Evolutionary conservation across 2,888 invertebrate genomes (phyloP).

Genomic region (Monoplex corrugatus): DNA sequence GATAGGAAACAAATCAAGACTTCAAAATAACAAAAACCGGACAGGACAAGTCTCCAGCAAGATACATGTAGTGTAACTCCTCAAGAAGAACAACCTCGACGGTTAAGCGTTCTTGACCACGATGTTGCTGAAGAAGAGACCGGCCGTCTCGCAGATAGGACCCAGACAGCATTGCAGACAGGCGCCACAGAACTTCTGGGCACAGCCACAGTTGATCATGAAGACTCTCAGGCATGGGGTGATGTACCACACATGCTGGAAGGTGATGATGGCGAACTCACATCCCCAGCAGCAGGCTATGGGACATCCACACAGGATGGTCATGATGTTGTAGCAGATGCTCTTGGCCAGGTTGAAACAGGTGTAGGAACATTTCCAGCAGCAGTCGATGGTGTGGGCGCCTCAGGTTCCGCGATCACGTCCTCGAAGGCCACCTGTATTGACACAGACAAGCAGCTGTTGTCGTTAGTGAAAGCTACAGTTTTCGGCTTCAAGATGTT

Average conservation of each 20-base stretch:
- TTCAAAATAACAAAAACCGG: too few relatives aligned
- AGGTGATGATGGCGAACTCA: constrained; percentile 83
- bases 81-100: too few relatives aligned
- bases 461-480: too few relatives aligned
- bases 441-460: too few relatives aligned
- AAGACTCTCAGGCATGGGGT: constrained; percentile 86
- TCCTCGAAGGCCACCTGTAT: constrained; percentile 69
- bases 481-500: too few relatives aligned
- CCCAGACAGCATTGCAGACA: constrained; percentile 82
- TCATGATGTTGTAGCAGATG: constrained; percentile 87
- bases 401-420: constrained; percentile 75
- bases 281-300: constrained; percentile 85
- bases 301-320: constrained; percentile 87
- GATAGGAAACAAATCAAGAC: too few relatives aligned
- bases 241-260: constrained; percentile 88
- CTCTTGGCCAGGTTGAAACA: constrained; percentile 86
- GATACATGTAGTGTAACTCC: too few relatives aligned
- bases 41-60: too few relatives aligned
- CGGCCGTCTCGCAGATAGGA: constrained; percentile 51
- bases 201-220: constrained; percentile 84
- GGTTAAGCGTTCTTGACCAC: constrained; percentile 48
- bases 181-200: constrained; percentile 81
- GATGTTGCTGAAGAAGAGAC: constrained; percentile 55
- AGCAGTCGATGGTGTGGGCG: constrained; percentile 84
- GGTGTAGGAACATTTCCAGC: constrained; percentile 86